Evolutionary conservation across 2,888 invertebrate species (phyloP), one percentile per base, ranked within the genome.

Genomic region (Callyntrura guangdongensis): DNA sequence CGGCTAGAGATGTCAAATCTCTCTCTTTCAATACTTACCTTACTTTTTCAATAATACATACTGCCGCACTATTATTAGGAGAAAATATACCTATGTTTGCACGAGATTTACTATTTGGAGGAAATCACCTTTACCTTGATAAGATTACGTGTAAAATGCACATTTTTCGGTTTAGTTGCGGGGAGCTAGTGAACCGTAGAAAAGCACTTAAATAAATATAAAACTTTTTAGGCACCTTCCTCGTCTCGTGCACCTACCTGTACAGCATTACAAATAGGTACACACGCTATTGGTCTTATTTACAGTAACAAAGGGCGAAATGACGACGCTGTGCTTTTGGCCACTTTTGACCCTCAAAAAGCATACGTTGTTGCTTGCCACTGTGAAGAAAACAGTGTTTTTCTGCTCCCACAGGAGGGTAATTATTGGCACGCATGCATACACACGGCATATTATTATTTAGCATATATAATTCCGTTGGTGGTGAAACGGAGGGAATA

Each of bases 51-150:
- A n/a, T n/a, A n/a, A n/a, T n/a, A n/a, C n/a, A n/a, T n/a, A n/a
- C n/a, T n/a, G n/a, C n/a, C n/a, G n/a, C n/a, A n/a, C n/a, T n/a
- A n/a, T n/a, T n/a, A n/a, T n/a, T n/a, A n/a, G n/a, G n/a, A n/a
- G n/a, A n/a, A n/a, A n/a, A n/a, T n/a, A n/a, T 69, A 36, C n/a
- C 69, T 69, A 69, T 12, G 1, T 25, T 25, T 11, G 25, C 27
- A 69, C 36, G 36, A 69, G 36, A 69, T 0, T 69, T 27, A n/a
- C 22, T 45, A 45, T 72, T 45, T 45, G 36, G 17, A 47, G 64
- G 64, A 27, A 83, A 83, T 83, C 83, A 83, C 83, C 83, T 83
- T 83, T 83, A 64, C 83, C 83, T 83, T 83, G 83, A 64, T 47
- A 47, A 27, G 83, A 64, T 64, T 61, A 64, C 64, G 61, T 36